A percentile compares a stretch with the other conserved stretches of the same genome.
These are phyloP conservation scores for Probosciger aterrimus DNA, from an alignment of 2,113 vertebrate species.

Conservation along the genomic window DNA sequence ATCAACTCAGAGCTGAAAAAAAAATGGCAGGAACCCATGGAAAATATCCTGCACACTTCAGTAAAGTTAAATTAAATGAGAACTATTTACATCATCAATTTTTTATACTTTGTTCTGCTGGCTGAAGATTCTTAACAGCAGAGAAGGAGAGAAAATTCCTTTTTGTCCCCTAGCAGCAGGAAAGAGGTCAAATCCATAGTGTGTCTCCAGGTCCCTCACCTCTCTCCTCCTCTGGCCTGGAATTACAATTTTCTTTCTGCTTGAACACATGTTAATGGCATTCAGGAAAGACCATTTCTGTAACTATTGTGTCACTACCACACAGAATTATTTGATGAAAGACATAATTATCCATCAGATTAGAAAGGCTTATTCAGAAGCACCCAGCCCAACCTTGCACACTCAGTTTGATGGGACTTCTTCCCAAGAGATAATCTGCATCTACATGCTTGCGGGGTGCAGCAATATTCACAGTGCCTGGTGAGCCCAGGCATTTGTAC, in stretches of 20 bases:
- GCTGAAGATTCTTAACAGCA: neutral
- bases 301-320: neutral
- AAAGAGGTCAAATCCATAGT: neutral
- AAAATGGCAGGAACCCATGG: neutral
- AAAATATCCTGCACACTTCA: neutral
- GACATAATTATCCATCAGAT: neutral
- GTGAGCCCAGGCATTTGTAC: neutral
- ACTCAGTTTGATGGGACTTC: neutral
- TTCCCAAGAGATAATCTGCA: neutral
- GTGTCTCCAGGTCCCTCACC: neutral
- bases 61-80: neutral
- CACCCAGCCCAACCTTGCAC: neutral
- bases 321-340: neutral
- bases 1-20: neutral
- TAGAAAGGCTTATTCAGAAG: neutral
- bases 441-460: neutral
- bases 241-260: neutral
- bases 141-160: neutral
- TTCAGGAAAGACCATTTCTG: neutral
- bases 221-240: neutral
- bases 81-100: rapidly evolving
- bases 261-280: neutral
- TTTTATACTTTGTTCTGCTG: neutral
- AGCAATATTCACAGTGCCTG: neutral
- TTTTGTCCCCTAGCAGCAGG: neutral